These are phyloP conservation scores for Tenebrio molitor DNA, from an alignment of 1,140 invertebrate species.

Conservation along the genomic window DNA sequence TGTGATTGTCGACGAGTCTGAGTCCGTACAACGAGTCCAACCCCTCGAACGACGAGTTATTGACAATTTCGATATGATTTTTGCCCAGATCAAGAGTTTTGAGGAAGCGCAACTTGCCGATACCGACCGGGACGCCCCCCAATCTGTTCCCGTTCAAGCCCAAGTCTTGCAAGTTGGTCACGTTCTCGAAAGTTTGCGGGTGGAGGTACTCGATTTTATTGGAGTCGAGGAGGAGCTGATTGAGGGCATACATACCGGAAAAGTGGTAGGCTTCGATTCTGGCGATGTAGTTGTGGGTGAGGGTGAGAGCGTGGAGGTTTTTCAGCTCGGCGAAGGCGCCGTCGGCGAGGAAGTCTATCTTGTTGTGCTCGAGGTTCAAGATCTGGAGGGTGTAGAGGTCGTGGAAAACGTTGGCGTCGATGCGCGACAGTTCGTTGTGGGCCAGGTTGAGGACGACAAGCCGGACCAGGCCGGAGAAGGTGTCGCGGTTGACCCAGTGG, in stretches of 20 bases:
- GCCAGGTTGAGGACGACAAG: conserved; percentile 83
- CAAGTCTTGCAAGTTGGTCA: conserved; percentile 84
- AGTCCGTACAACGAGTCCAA: conserved; percentile 75
- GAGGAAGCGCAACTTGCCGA: conserved; percentile 76
- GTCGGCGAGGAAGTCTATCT: conserved; percentile 79
- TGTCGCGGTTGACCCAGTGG: conserved; percentile 83
- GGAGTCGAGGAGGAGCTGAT: conserved; percentile 80
- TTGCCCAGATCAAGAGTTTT: conserved; percentile 85
- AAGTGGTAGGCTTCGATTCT: conserved; percentile 79
- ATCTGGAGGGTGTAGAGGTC: conserved; percentile 83
- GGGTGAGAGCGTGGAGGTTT: conserved; percentile 81
- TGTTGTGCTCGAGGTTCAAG: conserved; percentile 82
- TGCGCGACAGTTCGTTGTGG: conserved; percentile 78
- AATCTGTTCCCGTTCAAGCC: conserved; percentile 83
- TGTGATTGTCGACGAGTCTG: conserved; percentile 76
- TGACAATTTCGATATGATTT: conserved; percentile 77
- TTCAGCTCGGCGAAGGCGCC: conserved; percentile 80
- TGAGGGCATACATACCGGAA: conserved; percentile 79
- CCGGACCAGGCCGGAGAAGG: conserved; percentile 79
- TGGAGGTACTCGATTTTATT: conserved; percentile 81
- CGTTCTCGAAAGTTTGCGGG: conserved; percentile 82
- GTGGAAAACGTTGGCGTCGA: conserved; percentile 81
- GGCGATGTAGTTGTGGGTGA: conserved; percentile 80
- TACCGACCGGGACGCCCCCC: conserved; percentile 77
- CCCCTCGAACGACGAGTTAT: conserved; percentile 74